Percentiles rank a stretch among this genome's conserved stretches.
Evolutionary conservation across 2,888 invertebrate genomes (phyloP).

Genomic region (Choristoneura rosaceana): DNA sequence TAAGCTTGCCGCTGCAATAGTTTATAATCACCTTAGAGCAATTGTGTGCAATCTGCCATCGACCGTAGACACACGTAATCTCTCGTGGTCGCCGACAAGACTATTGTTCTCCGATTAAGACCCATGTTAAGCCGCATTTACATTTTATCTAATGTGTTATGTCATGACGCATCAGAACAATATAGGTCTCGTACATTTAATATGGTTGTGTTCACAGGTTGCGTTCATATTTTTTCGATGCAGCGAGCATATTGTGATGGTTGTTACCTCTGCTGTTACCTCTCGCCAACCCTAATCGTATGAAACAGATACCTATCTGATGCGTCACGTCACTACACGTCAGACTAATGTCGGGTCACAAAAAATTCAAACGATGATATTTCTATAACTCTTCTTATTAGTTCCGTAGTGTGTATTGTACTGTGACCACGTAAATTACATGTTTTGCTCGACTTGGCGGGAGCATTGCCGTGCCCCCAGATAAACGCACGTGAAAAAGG

Average conservation of each 20-base stretch:
- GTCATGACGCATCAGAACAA: constrained; percentile 11
- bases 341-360: too few species aligned
- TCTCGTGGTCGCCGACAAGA: constrained; percentile 2
- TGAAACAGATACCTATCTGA: background rate
- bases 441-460: too few species aligned
- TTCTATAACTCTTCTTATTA: too few species aligned
- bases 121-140: constrained; percentile 8
- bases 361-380: too few species aligned
- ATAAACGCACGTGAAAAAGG: background rate
- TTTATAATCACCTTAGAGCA: constrained; percentile 16
- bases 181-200: background rate
- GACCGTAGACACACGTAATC: constrained; percentile 20
- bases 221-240: too few species aligned
- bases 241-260: too few species aligned
- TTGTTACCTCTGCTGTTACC: too few species aligned
- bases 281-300: too few species aligned
- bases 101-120: constrained; percentile 33
- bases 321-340: background rate
- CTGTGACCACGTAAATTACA: background rate
- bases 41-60: constrained; percentile 2
- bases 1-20: constrained; percentile 8
- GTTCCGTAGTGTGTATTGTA: too few species aligned
- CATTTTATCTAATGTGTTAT: too few species aligned
- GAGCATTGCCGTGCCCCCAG: too few species aligned
- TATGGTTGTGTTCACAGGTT: too few species aligned